phyloP scores from a whole-genome alignment of 1,140 invertebrate genomes.

The Zaprionus vittiger region DNA sequence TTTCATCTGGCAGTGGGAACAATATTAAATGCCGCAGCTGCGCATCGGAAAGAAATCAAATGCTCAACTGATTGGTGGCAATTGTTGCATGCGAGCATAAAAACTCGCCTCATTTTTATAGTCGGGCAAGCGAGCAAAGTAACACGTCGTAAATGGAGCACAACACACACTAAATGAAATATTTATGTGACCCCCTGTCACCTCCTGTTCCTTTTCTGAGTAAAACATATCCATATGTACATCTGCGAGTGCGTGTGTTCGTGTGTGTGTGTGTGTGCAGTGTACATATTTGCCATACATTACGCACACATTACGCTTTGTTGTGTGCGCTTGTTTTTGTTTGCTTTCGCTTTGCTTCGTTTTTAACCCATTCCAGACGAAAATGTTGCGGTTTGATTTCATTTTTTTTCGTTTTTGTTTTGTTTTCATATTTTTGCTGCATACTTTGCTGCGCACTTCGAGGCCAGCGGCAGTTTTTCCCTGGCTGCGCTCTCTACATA shows the following conservation, averaged over 20 bases:
- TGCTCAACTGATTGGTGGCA: constrained; percentile 28
- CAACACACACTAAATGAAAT: constrained; percentile 79
- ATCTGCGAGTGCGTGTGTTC: constrained; percentile 9
- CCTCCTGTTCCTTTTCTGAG: constrained; percentile 8
- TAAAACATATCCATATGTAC: constrained; percentile 18
- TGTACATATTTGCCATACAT: constrained; percentile 77
- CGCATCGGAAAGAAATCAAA: constrained; percentile 25
- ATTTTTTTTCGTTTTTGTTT: constrained; percentile 11
- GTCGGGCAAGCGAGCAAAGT: constrained; percentile 18
- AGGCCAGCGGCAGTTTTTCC: constrained; percentile 60
- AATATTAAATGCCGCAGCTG: constrained; percentile 6
- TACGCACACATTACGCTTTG: constrained; percentile 77
- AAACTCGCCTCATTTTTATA: constrained; percentile 22
- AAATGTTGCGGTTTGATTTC: constrained; percentile 48
- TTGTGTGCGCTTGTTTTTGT: constrained; percentile 47
- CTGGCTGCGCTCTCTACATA: constrained; percentile 45
- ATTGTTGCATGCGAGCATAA: constrained; percentile 36
- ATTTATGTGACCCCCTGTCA: constrained; percentile 58
- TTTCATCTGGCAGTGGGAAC: not conserved
- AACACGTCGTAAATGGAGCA: constrained; percentile 75
- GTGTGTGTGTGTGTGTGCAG: constrained; percentile 49
- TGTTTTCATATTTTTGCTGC: constrained; percentile 35
- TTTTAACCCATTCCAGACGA: constrained; percentile 35
- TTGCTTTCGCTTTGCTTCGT: constrained; percentile 23
- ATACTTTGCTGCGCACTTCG: constrained; percentile 73